Evolutionary conservation across 1,140 invertebrate genomes (phyloP), one percentile per base, ranked within the genome.

Genomic region (Diorhabda carinulata): DNA sequence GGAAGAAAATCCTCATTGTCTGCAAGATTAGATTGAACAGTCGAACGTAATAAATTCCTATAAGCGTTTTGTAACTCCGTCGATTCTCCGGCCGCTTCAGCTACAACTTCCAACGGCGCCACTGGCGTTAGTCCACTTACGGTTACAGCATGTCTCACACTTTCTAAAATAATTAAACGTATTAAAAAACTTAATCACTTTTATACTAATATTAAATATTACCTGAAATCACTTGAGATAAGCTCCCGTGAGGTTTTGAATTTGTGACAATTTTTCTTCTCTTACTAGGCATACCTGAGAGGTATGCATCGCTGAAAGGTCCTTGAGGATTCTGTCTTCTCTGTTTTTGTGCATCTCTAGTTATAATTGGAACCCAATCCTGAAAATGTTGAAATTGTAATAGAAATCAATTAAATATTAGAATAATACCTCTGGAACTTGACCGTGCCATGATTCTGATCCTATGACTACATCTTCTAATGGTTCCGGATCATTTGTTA

Each of bases 361-460:
- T 86, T 63, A 95, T 93, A 62, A 93, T 89, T 3, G 92, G 92
- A 40, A 95, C 87, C 92, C 92, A 94, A 59, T 92, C 90, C 90
- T 91, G 61, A 57, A 61, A 73, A n/a, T 8, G 47, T 25, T 25
- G 25, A 25, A 25, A 25, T 25, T 25, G 25, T 25, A 25, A 25
- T 25, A 25, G 25, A 25, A 25, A 25, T 1, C 25, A 25, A 25
- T 25, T 25, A 25, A 25, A 25, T 25, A 25, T 25, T 25, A 25
- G 25, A 25, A 25, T 25, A 25, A 75, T 79, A 84, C 83, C 63
- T 81, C 77, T 25, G 86, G 84, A 43, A 87, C 82, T 70, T 81
- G 80, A 68, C 70, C 79, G 76, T 87, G 87, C 87, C 87, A 88
- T 0, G 81, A 70, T 73, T 87, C 84, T 3, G 86, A 83, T 43